Conservation (phyloP, 2,797 vertebrate species). For the Crenichthys baileyi region DNA sequence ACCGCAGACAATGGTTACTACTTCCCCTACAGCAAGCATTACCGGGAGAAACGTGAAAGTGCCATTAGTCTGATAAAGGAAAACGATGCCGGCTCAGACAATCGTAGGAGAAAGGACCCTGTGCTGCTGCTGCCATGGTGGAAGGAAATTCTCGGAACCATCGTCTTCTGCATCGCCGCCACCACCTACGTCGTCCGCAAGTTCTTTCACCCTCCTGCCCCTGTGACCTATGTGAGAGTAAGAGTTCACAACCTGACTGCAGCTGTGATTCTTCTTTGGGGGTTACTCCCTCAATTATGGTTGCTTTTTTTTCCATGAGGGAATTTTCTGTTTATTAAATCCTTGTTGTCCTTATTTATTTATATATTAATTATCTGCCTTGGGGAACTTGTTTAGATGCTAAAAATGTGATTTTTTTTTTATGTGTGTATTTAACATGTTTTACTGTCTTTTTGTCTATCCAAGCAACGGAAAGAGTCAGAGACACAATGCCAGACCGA, state of each 20-base stretch:
- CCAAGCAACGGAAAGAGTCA: conserved; percentile 94
- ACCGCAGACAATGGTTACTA: conserved; percentile 95
- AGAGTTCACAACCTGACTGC: conserved; percentile 22
- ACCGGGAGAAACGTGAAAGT: conserved; percentile 86
- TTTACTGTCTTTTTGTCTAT: conserved; percentile 14
- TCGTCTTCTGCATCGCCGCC: conserved; percentile 91
- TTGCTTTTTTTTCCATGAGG: background rate
- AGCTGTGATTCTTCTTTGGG: background rate
- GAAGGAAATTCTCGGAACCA: conserved; percentile 96
- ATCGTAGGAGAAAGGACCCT: conserved; percentile 89
- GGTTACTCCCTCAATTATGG: background rate
- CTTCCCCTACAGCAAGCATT: conserved; percentile 89
- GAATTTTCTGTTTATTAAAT: no score
- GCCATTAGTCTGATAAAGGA: conserved; percentile 87
- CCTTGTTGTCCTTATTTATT: no score
- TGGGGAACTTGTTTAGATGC: background rate
- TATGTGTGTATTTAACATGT: background rate
- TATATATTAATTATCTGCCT: no score
- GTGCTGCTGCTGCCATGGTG: conserved; percentile 96
- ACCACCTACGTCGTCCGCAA: conserved; percentile 95
- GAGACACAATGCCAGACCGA: conserved; percentile 98
- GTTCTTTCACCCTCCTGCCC: conserved; percentile 91
- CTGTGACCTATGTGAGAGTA: conserved; percentile 83
- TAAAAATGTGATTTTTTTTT: background rate
- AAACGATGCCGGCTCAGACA: conserved; percentile 69